phyloP scores from a whole-genome alignment of 1,140 invertebrate species.

The Medauroidea extradentata region DNA sequence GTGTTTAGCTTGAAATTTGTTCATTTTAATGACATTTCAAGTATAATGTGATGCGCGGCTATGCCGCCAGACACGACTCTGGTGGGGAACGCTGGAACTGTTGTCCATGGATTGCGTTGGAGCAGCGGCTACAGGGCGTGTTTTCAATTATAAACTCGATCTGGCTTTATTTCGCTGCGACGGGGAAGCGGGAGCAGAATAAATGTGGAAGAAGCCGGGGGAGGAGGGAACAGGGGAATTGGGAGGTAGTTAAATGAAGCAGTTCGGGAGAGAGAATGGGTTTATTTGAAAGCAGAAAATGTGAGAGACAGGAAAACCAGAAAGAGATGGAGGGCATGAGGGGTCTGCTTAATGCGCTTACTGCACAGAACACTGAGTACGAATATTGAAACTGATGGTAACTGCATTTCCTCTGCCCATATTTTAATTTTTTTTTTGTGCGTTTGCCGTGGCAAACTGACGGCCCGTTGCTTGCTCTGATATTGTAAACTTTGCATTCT shows the following conservation, averaged over 20 bases:
- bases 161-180: conserved; percentile 7
- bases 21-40: conserved; percentile 19
- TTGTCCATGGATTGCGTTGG: too few relatives aligned
- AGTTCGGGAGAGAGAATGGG: too few relatives aligned
- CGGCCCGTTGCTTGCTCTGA: too few relatives aligned
- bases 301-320: too few relatives aligned
- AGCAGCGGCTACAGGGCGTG: too few relatives aligned
- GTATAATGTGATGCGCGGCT: conserved; percentile 7
- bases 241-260: not conserved
- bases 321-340: too few relatives aligned
- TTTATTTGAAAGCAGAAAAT: too few relatives aligned
- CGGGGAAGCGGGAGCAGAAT: not conserved
- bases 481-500: too few relatives aligned
- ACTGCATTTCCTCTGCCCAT: too few relatives aligned
- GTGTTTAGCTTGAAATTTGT: conserved; percentile 19
- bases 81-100: not conserved
- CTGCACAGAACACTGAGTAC: conserved; percentile 4
- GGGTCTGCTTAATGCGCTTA: not conserved
- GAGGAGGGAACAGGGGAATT: not conserved
- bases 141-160: conserved; percentile 16
- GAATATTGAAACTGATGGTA: not conserved
- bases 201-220: not conserved
- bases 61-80: not conserved
- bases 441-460: too few relatives aligned
- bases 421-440: too few relatives aligned